Evolutionary conservation across 37 sponge, comb jelly and placozoan species (phyloP), one percentile per base, ranked within the genome.

Genomic region (Chondrosia reniformis): DNA sequence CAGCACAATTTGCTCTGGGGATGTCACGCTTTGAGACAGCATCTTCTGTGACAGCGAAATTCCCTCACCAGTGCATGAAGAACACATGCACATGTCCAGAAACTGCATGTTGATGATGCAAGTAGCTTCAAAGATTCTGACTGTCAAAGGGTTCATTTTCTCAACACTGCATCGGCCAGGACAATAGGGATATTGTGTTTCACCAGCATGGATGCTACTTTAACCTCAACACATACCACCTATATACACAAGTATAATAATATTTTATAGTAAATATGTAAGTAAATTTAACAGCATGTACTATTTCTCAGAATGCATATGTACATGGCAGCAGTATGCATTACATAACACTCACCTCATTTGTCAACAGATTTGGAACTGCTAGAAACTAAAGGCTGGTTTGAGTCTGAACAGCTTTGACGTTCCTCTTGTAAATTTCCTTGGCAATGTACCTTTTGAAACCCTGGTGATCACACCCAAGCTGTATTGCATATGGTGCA

Each of bases 161-260:
- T n/a, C n/a, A n/a, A n/a, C n/a, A 82, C 34, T 61, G 74, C 63
- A 82, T 82, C 83, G 41, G 83, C 45, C 25, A 82, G 76, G 44
- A 65, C 61, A 43, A 82, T 7, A 32, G 83, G 83, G 24, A 82
- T 43, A 61, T 82, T 82, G 40, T 82, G 31, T 36, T 82, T 52
- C 33, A 82, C 83, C n/a, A 82, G 49, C 65, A 82, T 57, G 19
- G 75, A 65, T 82, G 83, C 83, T 22, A 82, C 76, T 42, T 82
- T 82, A 25, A 82, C 83, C 64, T 82, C 83, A 10, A 76, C 83
- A 63, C 76, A 62, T 63, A 25, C 30, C 30, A 63, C 64, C 12
- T 63, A 49, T n/a, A 49, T 49, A 15, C 15, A 49, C 15, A 15
- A 15, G 10, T 19, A 49, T 49, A 49, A 49, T 49, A 49, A 19